A percentile compares a stretch with the other conserved stretches of the same genome.
Evolutionary conservation across 35 echinoderm and acorn worm genomes (phyloP).

Genomic region (Acanthaster planci): DNA sequence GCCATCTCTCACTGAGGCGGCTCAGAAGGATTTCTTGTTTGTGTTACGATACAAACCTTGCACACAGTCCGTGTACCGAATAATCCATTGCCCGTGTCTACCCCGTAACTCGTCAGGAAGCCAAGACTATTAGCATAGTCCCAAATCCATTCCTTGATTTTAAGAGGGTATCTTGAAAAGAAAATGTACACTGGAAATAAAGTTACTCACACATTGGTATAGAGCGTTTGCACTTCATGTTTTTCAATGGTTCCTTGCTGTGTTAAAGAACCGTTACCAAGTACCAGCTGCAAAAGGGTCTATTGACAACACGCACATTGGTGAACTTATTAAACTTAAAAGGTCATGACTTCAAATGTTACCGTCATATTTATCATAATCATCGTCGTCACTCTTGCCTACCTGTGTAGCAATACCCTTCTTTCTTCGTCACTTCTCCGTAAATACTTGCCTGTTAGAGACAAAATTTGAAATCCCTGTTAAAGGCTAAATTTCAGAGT

Average conservation of each 20-base stretch:
- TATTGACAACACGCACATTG: too few species aligned
- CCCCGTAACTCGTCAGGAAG: constrained; percentile 73
- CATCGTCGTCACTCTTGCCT: neutral
- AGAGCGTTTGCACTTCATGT: too few species aligned
- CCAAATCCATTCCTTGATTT: constrained; percentile 85
- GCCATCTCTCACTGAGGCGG: too few species aligned
- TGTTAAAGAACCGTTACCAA: too few species aligned
- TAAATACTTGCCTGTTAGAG: constrained; percentile 52
- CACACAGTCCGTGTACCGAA: constrained; percentile 71
- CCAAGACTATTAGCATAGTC: constrained; percentile 77
- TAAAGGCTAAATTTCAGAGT: neutral
- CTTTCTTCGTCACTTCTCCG: constrained; percentile 61
- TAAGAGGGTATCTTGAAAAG: constrained; percentile 56
- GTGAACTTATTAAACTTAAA: too few species aligned
- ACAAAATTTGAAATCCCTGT: constrained; percentile 8
- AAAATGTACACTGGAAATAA: neutral
- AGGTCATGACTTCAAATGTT: too few species aligned
- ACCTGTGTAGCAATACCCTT: constrained; percentile 63
- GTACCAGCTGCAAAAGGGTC: too few species aligned
- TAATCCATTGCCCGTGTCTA: constrained; percentile 73
- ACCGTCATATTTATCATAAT: too few species aligned
- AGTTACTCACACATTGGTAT: too few species aligned
- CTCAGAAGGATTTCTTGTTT: too few species aligned
- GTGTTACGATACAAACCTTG: constrained; percentile 31
- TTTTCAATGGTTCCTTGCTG: too few species aligned